A percentile compares a stretch with the other conserved stretches of the same genome.
Conservation (phyloP, 2,888 invertebrate species). For the Apamea sordens region DNA sequence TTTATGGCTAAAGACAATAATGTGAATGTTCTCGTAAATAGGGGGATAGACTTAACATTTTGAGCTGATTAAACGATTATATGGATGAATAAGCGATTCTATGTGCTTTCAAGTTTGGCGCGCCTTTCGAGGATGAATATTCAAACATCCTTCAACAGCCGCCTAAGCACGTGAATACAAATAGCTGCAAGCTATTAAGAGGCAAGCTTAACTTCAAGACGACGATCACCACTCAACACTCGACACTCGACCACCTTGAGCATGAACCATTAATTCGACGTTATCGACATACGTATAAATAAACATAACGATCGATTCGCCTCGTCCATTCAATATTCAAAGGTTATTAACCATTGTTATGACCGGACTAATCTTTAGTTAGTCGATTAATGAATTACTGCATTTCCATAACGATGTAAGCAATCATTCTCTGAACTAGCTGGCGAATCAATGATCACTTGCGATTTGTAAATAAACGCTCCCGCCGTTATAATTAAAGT, state of each 20-base stretch:
- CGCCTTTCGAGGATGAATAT: slow-evolving; percentile 16
- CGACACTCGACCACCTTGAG: slow-evolving; percentile 17
- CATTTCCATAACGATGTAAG: slow-evolving; percentile 13
- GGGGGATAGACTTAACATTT: not conserved
- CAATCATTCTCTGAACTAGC: slow-evolving; percentile 6
- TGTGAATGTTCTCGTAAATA: not conserved
- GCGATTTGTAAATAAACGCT: slow-evolving; percentile 5
- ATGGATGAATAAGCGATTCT: slow-evolving; percentile 6
- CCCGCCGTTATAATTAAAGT: too few relatives aligned
- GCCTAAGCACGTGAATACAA: slow-evolving; percentile 2
- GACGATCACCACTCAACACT: slow-evolving; percentile 1
- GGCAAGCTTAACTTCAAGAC: slow-evolving; percentile 5
- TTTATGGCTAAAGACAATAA: too few relatives aligned
- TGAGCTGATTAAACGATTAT: too few relatives aligned
- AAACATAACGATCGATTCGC: slow-evolving; percentile 10
- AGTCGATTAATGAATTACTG: not conserved
- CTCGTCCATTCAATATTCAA: slow-evolving; percentile 20
- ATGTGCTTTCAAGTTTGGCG: slow-evolving; percentile 8
- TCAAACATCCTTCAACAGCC: slow-evolving; percentile 19
- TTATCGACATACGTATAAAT: slow-evolving; percentile 6
- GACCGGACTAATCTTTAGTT: not conserved
- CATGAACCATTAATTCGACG: slow-evolving; percentile 7
- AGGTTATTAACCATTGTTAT: not conserved
- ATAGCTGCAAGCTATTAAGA: not conserved
- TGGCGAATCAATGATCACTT: slow-evolving; percentile 11